A percentile compares a stretch with the other conserved stretches of the same genome.
Evolutionary conservation across 2,888 invertebrate genomes (phyloP).

Genomic region (Lasioglossum pauxillum): DNA sequence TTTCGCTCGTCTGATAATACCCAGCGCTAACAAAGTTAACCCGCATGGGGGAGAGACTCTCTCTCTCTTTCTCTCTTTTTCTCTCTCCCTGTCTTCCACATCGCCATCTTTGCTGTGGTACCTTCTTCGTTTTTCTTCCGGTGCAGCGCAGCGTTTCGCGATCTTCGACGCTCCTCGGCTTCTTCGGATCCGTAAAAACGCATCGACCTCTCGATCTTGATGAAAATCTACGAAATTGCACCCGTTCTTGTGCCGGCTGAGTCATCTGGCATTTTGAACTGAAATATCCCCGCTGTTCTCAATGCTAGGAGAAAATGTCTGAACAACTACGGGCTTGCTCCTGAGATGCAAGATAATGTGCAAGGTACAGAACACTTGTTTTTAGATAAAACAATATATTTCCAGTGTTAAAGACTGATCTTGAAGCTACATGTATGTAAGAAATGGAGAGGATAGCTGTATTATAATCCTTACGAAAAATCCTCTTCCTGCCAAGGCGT

Average conservation of each 20-base stretch:
- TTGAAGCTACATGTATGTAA: neutral
- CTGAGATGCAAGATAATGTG: too few relatives aligned
- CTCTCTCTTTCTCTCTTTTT: conserved; percentile 48
- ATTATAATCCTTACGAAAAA: neutral
- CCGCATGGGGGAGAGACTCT: conserved; percentile 28
- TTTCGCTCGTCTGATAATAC: conserved; percentile 80
- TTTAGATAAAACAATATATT: neutral
- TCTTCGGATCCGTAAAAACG: neutral
- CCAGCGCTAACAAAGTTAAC: conserved; percentile 77
- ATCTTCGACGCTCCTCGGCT: neutral
- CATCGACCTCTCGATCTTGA: neutral
- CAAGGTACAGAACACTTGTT: neutral
- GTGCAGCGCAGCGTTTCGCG: neutral
- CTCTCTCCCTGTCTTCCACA: neutral
- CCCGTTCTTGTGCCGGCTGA: neutral
- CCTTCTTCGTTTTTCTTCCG: conserved; percentile 15
- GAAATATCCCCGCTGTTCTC: neutral
- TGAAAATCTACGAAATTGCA: neutral
- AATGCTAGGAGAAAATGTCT: neutral
- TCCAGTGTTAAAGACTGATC: neutral
- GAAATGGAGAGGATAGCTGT: too few relatives aligned
- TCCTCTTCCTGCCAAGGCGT: neutral
- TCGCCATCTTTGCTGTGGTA: conserved; percentile 1
- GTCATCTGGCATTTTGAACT: neutral
- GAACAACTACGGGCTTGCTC: neutral